Conservation (phyloP, 2,113 vertebrate genomes). For the Helogale parvula region DNA sequence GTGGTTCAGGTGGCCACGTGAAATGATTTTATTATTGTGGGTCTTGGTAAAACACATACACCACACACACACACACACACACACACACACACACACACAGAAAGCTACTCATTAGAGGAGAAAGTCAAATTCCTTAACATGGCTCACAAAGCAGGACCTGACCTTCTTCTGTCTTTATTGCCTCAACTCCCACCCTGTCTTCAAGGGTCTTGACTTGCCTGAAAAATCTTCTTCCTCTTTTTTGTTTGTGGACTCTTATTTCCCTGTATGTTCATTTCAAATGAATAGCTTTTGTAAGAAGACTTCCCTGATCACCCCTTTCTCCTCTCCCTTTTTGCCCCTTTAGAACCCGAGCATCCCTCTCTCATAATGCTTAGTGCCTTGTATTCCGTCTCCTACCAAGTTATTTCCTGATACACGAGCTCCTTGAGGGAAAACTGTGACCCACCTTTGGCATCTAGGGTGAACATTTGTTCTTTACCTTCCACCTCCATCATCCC, state of each 20-base stretch:
- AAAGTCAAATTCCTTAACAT: neutral
- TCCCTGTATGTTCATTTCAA: neutral
- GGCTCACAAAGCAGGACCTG: neutral
- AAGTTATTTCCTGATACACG: neutral
- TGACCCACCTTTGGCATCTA: neutral
- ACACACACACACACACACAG: neutral
- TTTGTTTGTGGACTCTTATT: neutral
- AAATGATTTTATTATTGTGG: conserved; percentile 32
- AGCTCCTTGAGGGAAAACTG: neutral
- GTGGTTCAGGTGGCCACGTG: neutral
- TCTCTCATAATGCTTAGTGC: neutral
- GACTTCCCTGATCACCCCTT: neutral
- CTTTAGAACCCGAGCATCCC: neutral
- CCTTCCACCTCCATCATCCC: neutral
- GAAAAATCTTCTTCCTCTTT: neutral
- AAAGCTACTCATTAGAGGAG: neutral
- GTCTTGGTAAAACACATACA: neutral
- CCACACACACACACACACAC: neutral
- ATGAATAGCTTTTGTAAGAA: neutral
- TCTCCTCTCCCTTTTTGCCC: neutral
- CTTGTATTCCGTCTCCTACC: neutral
- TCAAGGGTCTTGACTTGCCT: neutral
- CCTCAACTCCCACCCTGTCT: neutral
- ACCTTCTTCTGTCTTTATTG: neutral
- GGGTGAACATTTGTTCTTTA: neutral